Conservation (phyloP, 1,140 invertebrate genomes). For the Scylla paramamosain region DNA sequence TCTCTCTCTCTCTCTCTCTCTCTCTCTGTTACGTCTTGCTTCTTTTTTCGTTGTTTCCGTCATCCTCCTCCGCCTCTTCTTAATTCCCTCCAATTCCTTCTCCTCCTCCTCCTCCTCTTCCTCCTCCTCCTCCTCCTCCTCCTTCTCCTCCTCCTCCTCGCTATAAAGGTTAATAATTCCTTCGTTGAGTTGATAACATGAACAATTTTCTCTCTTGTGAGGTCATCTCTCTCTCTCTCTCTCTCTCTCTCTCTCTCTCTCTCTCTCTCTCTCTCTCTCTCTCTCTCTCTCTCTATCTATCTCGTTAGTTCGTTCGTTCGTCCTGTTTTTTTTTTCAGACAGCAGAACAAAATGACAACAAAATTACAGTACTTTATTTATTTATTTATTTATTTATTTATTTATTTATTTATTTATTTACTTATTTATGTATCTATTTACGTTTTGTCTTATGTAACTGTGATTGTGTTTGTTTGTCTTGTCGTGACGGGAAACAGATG, state of each 20-base stretch:
- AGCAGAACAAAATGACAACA: too few relatives aligned
- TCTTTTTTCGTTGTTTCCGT: not conserved
- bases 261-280: not conserved
- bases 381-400: not conserved
- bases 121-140: constrained; percentile 17
- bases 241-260: not conserved
- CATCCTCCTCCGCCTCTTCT: not conserved
- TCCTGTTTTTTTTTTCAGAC: too few relatives aligned
- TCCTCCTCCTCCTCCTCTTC: not conserved
- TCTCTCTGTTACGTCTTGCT: too few relatives aligned
- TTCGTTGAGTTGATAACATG: not conserved
- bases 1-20: too few relatives aligned
- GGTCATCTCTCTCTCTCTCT: not conserved
- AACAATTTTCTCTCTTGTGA: not conserved
- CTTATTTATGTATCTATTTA: too few relatives aligned
- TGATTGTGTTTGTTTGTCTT: too few relatives aligned
- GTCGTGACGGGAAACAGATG: too few relatives aligned
- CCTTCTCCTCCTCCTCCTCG: constrained; percentile 7
- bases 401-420: too few relatives aligned
- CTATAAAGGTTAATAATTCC: not conserved
- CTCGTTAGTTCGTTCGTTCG: too few relatives aligned
- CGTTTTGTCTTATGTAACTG: too few relatives aligned
- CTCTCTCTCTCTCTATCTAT: not conserved
- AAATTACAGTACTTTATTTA: too few relatives aligned
- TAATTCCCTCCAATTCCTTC: not conserved